phyloP scores from a whole-genome alignment of 2,888 invertebrate genomes.

The Andrena bicolor region DNA sequence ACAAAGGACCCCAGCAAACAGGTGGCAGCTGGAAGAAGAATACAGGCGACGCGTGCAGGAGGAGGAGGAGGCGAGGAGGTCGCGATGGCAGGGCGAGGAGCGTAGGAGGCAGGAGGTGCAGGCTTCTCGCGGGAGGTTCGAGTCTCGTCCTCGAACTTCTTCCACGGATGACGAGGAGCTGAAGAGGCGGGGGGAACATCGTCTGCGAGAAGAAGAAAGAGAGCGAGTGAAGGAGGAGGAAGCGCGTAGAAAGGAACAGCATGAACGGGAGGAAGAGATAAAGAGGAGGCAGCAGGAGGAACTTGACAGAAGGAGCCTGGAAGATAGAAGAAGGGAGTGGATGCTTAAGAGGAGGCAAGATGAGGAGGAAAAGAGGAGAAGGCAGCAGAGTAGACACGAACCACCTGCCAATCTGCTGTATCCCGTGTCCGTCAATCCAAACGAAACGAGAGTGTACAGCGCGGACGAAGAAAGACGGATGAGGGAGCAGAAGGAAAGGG shows the following conservation, averaged over 20 bases:
- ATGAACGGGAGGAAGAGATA: slow-evolving; percentile 17
- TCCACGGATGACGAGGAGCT: neutral
- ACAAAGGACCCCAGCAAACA: slow-evolving; percentile 5
- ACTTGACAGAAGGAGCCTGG: slow-evolving; percentile 23
- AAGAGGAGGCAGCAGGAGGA: slow-evolving; percentile 35
- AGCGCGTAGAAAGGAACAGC: slow-evolving; percentile 2
- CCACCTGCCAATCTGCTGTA: slow-evolving; percentile 45
- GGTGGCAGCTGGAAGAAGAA: slow-evolving; percentile 45
- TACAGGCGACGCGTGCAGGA: slow-evolving; percentile 1
- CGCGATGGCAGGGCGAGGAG: slow-evolving; percentile 35
- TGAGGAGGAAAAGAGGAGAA: slow-evolving; percentile 59
- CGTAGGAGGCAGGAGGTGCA: slow-evolving; percentile 18
- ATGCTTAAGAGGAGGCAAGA: slow-evolving; percentile 36
- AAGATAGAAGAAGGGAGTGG: slow-evolving; percentile 55
- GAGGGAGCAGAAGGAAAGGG: slow-evolving; percentile 43
- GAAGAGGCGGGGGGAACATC: slow-evolving; percentile 11
- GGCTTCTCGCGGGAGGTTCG: slow-evolving; percentile 1
- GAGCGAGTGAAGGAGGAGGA: slow-evolving; percentile 7
- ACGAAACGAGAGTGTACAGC: slow-evolving; percentile 23
- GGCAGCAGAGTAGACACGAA: slow-evolving; percentile 35
- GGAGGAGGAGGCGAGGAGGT: slow-evolving; percentile 29
- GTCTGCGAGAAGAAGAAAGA: slow-evolving; percentile 18
- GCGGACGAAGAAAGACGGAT: slow-evolving; percentile 44
- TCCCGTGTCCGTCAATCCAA: neutral
- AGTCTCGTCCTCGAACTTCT: neutral